These are phyloP conservation scores for Arion vulgaris DNA, from an alignment of 1,140 invertebrate genomes.

Conservation along the genomic window DNA sequence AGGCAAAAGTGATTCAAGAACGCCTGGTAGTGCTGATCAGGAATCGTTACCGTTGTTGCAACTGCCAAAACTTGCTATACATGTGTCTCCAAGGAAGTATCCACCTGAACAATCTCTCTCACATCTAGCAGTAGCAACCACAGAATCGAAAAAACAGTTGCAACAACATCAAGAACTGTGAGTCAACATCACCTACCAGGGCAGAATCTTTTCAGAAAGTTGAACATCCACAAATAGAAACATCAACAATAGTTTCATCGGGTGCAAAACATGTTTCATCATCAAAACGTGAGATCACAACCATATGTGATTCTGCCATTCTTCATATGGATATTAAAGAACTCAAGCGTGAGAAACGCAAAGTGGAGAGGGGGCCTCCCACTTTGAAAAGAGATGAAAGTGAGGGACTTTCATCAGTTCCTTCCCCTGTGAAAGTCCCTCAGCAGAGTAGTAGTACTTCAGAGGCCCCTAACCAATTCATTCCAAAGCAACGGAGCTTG, in stretches of 20 bases:
- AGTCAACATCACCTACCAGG: too few species aligned
- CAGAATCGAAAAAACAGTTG: neutral
- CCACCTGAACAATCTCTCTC: neutral
- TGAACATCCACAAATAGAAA: too few species aligned
- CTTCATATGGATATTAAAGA: neutral
- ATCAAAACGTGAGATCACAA: neutral
- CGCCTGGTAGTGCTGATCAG: neutral
- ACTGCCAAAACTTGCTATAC: neutral
- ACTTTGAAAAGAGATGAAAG: constrained; percentile 31
- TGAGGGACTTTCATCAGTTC: constrained; percentile 40
- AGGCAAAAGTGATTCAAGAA: neutral
- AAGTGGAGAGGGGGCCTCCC: constrained; percentile 51
- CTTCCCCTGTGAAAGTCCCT: constrained; percentile 26
- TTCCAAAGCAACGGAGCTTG: constrained; percentile 45
- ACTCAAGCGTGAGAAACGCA: constrained; percentile 31
- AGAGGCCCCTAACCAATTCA: constrained; percentile 44
- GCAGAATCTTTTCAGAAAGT: too few species aligned
- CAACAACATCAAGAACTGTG: neutral
- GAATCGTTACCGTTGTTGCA: neutral
- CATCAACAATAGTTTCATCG: too few species aligned
- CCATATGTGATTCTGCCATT: constrained; percentile 8
- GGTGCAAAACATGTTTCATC: too few species aligned
- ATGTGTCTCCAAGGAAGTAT: neutral
- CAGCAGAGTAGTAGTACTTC: neutral
- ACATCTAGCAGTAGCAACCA: neutral